Evolutionary conservation across 2,797 vertebrate species (phyloP), one percentile per base, ranked within the genome.

Genomic region (Galagoides demidoff): DNA sequence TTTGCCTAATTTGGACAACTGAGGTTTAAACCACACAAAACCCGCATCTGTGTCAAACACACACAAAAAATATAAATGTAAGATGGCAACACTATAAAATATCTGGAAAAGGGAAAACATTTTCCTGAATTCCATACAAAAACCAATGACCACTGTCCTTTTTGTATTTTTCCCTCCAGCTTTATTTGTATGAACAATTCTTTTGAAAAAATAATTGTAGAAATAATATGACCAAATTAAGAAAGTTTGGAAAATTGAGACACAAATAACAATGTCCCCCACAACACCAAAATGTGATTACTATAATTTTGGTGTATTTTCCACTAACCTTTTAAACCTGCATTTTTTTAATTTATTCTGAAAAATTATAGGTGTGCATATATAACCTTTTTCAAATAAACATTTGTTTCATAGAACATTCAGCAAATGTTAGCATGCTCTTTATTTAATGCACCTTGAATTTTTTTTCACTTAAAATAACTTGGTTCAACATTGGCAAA

Each of bases 181-280:
- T 89, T 90, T 88, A 96, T 96, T 73, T 55, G 9, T 68, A 86
- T 43, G 34, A 82, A n/a, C 29, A 55, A 14, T 59, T 52, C 61
- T 78, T 90, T 52, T 55, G 17, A 12, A 73, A 55, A 86, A 73
- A 59, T 61, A 82, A 59, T 59, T 92, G 55, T 31, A 92, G 22
- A 96, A 93, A 73, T 77, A 86, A 84, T 76, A 20, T 61, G 89
- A 89, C 27, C 12, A 89, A 93, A 92, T 82, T 86, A 34, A 92
- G 61, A 49, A 89, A 61, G 55, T 88, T 90, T 85, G 31, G 25
- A 70, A 95, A 88, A 63, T 34, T 81, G 61, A 96, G 66, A 92
- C 52, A 82, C 45, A 81, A 92, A 77, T n/a, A 49, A 78, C 91
- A 61, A 85, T 55, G 37, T 90, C 61, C 43, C 22, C 29, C 22